A percentile compares a stretch with the other conserved stretches of the same genome.
phyloP scores from a whole-genome alignment of 1,140 invertebrate genomes.

The Leptinotarsa undecemlineata region DNA sequence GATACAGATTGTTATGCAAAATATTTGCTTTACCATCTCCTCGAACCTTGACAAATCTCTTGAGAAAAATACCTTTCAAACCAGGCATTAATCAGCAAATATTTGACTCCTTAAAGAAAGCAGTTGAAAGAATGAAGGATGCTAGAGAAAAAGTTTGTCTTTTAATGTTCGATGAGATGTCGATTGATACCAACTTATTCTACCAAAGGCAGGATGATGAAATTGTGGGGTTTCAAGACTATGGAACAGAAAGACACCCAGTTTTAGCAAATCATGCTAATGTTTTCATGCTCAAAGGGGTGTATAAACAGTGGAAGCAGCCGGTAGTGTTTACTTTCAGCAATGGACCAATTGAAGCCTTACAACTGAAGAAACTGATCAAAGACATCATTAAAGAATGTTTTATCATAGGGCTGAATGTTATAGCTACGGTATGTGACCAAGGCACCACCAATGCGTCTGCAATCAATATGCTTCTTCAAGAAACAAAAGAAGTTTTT shows the following conservation, averaged over 20 bases:
- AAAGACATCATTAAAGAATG: constrained; percentile 12
- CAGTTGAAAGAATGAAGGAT: no score
- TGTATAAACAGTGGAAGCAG: constrained; percentile 29
- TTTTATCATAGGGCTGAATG: constrained; percentile 8
- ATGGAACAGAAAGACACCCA: constrained; percentile 7
- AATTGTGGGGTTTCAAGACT: constrained; percentile 27
- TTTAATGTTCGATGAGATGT: constrained; percentile 22
- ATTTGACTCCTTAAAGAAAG: neutral
- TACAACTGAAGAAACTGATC: neutral
- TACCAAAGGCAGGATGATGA: constrained; percentile 6
- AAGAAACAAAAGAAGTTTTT: constrained; percentile 8
- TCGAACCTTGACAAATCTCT: constrained; percentile 29
- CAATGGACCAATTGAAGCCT: neutral
- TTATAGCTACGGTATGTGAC: constrained; percentile 17
- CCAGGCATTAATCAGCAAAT: neutral
- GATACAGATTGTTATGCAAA: constrained; percentile 32
- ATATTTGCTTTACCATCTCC: constrained; percentile 34
- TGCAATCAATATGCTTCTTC: constrained; percentile 16
- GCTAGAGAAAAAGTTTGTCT: neutral
- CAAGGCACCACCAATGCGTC: constrained; percentile 18
- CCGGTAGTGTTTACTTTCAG: constrained; percentile 14
- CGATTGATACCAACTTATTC: constrained; percentile 13
- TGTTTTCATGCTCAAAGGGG: constrained; percentile 28
- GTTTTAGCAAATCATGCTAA: constrained; percentile 26
- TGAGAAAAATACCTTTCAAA: constrained; percentile 27